A percentile compares a stretch with the other conserved stretches of the same genome.
phyloP scores from a whole-genome alignment of 2,113 vertebrate genomes.

The Lophotis ruficrista region DNA sequence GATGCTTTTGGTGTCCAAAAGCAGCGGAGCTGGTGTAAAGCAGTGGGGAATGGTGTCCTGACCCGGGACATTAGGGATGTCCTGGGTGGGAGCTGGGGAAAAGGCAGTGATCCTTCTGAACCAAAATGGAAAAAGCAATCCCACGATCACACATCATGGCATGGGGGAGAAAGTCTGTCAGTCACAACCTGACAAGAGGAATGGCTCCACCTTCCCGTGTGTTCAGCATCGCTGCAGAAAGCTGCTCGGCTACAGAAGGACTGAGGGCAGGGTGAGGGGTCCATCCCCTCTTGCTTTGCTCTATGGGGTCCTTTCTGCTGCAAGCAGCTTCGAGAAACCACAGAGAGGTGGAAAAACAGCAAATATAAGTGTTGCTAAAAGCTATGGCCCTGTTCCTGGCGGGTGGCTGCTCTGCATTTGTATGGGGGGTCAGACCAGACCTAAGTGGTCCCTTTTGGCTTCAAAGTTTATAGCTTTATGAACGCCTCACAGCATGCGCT shows the following conservation, averaged over 20 bases:
- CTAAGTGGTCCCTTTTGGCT: slow-evolving; percentile 35
- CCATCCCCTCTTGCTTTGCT: background rate
- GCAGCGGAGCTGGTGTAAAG: background rate
- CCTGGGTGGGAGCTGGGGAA: background rate
- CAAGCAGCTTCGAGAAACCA: background rate
- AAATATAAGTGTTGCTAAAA: background rate
- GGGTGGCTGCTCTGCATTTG: background rate
- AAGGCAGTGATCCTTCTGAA: background rate
- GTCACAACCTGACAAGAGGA: background rate
- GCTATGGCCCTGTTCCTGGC: background rate
- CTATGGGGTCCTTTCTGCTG: background rate
- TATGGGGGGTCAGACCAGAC: background rate
- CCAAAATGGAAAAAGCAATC: background rate
- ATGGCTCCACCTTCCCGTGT: background rate
- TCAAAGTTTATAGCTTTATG: background rate
- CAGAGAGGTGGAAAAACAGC: background rate
- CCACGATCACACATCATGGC: fast-evolving
- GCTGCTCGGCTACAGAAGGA: background rate
- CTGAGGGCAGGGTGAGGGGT: fast-evolving
- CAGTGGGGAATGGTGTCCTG: background rate
- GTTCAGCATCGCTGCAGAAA: background rate
- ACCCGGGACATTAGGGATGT: background rate
- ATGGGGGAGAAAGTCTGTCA: background rate
- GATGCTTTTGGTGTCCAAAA: background rate
- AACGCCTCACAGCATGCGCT: slow-evolving; percentile 7